Evolutionary conservation across 2,797 vertebrate species (phyloP).

Genomic region (Hirundo rustica): DNA sequence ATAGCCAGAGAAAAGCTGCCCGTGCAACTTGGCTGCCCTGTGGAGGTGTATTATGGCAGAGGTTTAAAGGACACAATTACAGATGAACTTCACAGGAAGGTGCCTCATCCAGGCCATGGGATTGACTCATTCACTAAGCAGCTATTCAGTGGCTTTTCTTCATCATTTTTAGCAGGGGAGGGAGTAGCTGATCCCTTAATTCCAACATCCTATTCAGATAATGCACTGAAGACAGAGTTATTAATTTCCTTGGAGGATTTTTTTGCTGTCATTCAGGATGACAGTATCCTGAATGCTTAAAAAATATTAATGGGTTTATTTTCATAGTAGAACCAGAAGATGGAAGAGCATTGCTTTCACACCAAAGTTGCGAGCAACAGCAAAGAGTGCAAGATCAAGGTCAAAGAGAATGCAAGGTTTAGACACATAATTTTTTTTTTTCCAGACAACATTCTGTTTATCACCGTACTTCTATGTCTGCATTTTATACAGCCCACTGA

Average conservation of each 20-base stretch:
- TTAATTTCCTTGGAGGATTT: constrained; percentile 47
- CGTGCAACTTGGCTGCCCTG: background rate
- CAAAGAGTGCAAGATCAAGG: constrained; percentile 1
- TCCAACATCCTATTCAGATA: constrained; percentile 20
- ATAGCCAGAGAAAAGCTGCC: background rate
- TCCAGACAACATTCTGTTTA: background rate
- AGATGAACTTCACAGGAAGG: background rate
- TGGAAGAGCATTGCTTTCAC: background rate
- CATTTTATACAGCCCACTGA: background rate
- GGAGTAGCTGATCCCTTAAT: constrained; percentile 45
- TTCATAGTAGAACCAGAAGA: background rate
- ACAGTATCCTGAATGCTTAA: constrained; percentile 14
- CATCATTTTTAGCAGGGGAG: background rate
- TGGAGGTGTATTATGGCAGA: background rate
- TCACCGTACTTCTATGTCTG: background rate
- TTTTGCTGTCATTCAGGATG: constrained; percentile 39
- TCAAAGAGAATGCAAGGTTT: background rate
- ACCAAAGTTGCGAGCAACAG: background rate
- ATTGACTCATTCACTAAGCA: constrained; percentile 10
- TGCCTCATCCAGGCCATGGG: background rate
- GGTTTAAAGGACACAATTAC: background rate
- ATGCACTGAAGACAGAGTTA: constrained; percentile 34
- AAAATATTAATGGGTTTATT: constrained; percentile 58
- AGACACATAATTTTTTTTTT: background rate
- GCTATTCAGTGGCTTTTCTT: background rate